These are phyloP conservation scores for Chiridota heheva DNA, from an alignment of 35 echinoderm and acorn worm species.

Conservation along the genomic window DNA sequence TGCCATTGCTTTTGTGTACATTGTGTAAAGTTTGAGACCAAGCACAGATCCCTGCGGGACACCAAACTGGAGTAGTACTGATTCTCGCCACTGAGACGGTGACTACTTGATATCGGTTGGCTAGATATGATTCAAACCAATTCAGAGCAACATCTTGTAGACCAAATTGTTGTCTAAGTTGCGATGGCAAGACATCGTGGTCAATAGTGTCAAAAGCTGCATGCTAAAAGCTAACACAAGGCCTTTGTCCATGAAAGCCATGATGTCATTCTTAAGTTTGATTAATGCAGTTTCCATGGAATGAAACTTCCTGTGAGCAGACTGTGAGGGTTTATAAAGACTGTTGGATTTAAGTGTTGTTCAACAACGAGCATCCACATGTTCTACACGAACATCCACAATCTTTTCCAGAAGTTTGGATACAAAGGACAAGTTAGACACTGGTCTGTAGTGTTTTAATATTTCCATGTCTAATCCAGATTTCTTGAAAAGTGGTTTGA, in stretches of 20 bases:
- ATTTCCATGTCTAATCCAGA: no score
- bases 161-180: slow-evolving; percentile 7
- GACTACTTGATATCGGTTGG: slow-evolving; percentile 11
- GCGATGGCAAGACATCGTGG: slow-evolving; percentile 23
- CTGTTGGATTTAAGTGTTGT: no score
- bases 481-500: no score
- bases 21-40: slow-evolving; percentile 23
- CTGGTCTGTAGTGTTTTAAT: no score
- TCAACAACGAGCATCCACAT: no score
- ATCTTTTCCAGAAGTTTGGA: no score
- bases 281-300: background rate
- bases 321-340: no score
- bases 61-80: slow-evolving; percentile 9
- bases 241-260: background rate
- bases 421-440: no score
- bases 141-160: slow-evolving; percentile 18
- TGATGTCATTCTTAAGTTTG: background rate
- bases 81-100: background rate
- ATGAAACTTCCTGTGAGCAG: background rate
- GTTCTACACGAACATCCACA: no score
- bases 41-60: slow-evolving; percentile 61
- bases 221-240: background rate
- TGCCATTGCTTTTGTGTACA: slow-evolving; percentile 30
- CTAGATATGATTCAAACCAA: slow-evolving; percentile 48
- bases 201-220: slow-evolving; percentile 55